phyloP scores from a whole-genome alignment of 2,888 invertebrate genomes.

The Augochlorella aurata region DNA sequence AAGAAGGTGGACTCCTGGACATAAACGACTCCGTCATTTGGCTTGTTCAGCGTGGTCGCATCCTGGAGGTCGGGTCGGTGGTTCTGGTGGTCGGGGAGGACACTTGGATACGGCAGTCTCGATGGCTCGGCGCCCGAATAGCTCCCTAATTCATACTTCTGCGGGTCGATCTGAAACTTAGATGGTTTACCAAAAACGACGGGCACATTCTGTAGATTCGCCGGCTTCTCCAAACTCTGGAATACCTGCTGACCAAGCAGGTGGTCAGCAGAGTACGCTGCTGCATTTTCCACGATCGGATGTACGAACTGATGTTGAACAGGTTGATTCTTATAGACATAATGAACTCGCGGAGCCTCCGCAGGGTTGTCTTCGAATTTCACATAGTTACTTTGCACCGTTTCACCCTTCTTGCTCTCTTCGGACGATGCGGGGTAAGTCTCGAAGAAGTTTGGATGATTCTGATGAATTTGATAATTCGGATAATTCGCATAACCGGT shows the following conservation, averaged over 20 bases:
- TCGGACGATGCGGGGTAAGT: not conserved
- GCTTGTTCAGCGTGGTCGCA: slow-evolving; percentile 22
- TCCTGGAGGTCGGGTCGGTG: slow-evolving; percentile 33
- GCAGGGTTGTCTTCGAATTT: slow-evolving; percentile 64
- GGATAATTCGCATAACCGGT: not conserved
- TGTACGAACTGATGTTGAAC: slow-evolving; percentile 5
- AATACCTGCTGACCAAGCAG: slow-evolving; percentile 27
- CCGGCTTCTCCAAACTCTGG: slow-evolving; percentile 48
- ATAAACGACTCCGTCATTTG: slow-evolving; percentile 45
- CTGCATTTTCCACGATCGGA: slow-evolving; percentile 22
- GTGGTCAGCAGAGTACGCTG: not conserved
- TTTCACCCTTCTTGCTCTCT: slow-evolving; percentile 2
- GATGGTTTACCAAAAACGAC: slow-evolving; percentile 58
- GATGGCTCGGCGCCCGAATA: not conserved
- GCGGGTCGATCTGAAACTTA: slow-evolving; percentile 35
- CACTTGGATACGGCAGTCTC: slow-evolving; percentile 24
- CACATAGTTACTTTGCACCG: slow-evolving; percentile 25
- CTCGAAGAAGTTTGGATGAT: slow-evolving; percentile 14
- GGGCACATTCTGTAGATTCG: slow-evolving; percentile 6
- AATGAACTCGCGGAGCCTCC: slow-evolving; percentile 15
- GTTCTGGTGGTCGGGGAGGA: slow-evolving; percentile 26
- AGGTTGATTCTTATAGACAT: slow-evolving; percentile 16
- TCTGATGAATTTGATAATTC: not conserved
- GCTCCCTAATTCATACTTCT: not conserved
- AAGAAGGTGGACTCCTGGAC: slow-evolving; percentile 60